These are phyloP conservation scores for Bellardia pandia DNA, from an alignment of 2,888 invertebrate genomes.

Conservation along the genomic window DNA sequence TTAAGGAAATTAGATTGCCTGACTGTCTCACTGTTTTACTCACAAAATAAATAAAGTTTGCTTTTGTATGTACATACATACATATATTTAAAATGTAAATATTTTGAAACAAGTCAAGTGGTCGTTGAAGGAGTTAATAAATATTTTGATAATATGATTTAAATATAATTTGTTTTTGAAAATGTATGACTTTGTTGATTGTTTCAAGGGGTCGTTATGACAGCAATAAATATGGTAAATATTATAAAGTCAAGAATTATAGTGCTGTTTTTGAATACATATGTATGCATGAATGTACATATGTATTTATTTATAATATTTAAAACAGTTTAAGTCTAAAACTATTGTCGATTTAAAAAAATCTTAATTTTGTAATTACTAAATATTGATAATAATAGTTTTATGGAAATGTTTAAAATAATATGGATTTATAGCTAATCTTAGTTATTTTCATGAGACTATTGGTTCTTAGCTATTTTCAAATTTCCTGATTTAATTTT, in stretches of 20 bases:
- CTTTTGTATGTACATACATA: background rate
- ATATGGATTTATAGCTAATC: too few species aligned
- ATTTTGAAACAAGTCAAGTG: constrained; percentile 61
- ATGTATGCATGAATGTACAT: background rate
- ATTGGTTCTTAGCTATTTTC: too few species aligned
- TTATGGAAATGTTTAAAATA: too few species aligned
- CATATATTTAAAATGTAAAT: constrained; percentile 32
- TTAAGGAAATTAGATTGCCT: constrained; percentile 20
- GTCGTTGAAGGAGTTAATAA: constrained; percentile 34
- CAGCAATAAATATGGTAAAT: background rate
- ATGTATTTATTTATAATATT: too few species aligned
- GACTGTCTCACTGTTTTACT: background rate
- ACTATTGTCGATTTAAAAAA: too few species aligned
- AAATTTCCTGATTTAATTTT: too few species aligned
- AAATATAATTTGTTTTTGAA: background rate
- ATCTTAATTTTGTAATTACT: too few species aligned
- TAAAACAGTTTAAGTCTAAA: too few species aligned
- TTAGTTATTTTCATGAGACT: too few species aligned
- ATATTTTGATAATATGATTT: constrained; percentile 16
- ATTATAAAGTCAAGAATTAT: background rate
- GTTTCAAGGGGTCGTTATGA: background rate
- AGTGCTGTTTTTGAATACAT: background rate
- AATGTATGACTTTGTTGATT: constrained; percentile 5
- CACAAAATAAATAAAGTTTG: constrained; percentile 1
- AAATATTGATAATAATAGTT: too few species aligned